phyloP scores from a whole-genome alignment of 2,888 invertebrate genomes.

The Gastracanthus pulcherrimus region DNA sequence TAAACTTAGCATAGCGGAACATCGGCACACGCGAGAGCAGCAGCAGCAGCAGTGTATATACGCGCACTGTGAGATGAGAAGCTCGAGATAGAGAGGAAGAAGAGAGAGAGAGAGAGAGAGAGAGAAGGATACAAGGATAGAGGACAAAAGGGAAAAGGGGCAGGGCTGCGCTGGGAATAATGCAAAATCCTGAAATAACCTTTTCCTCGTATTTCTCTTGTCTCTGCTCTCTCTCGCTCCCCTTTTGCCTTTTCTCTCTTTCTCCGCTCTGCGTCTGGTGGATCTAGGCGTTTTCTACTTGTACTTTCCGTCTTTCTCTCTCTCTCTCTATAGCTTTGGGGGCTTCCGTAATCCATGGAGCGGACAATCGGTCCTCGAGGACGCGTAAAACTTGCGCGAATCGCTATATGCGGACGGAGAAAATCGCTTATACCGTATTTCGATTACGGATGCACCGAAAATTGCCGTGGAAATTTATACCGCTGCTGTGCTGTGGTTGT shows the following conservation, averaged over 20 bases:
- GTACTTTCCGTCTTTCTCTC: constrained; percentile 35
- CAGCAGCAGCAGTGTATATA: neutral
- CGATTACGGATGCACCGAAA: constrained; percentile 59
- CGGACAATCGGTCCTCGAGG: constrained; percentile 72
- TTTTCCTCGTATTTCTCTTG: constrained; percentile 62
- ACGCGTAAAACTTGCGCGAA: constrained; percentile 66
- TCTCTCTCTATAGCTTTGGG: constrained; percentile 43
- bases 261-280: constrained; percentile 20
- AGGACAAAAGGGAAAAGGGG: constrained; percentile 54
- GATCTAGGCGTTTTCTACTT: constrained; percentile 58
- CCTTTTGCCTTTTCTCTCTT: constrained; percentile 13
- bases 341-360: constrained; percentile 55
- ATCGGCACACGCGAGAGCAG: constrained; percentile 47
- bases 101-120: constrained; percentile 21
- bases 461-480: constrained; percentile 54
- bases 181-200: constrained; percentile 67
- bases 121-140: constrained; percentile 31
- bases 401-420: constrained; percentile 51
- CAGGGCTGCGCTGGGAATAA: constrained; percentile 59
- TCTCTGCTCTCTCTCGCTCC: constrained; percentile 17
- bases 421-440: constrained; percentile 56
- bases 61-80: constrained; percentile 47
- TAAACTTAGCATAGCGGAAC: constrained; percentile 73
- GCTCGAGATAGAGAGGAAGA: constrained; percentile 41
- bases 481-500: neutral